Base-by-base conservation (phyloP, 2,888 invertebrate species). In the Uloborus plumipes region DNA sequence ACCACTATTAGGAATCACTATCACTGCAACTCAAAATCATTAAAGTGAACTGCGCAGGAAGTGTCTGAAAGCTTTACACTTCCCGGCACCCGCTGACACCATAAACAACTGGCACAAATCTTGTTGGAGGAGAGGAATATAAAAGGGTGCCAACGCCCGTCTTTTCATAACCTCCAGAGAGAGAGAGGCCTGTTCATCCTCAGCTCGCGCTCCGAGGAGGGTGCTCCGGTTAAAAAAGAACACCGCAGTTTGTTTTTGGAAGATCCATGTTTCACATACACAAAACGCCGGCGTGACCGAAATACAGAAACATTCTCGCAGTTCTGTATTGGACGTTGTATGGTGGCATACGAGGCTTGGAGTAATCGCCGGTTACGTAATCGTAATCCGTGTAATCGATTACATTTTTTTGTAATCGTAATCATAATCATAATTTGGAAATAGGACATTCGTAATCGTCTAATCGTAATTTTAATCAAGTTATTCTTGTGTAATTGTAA, bases 201-300 rank as follows among this genome's bases (percentile, higher is more conserved):
- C 75, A 61, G 75, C 69, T 50, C 51, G 64, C 64, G 39, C 14
- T 16, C 31, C n/a, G 55, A 51, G 61, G 59, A 50, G 22, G 58
- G 20, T n/a, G 31, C 11, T 39, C n/a, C 16, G n/a, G 9, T 16
- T n/a, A 53, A 18, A 50, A 66, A 50, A 22, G 20, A 20, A 18
- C 16, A 2, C 22, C 15, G 16, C 58, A 69, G 76, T 76, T 69
- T 76, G 76, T 76, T 67, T 76, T 76, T 67, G 61, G 67, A 76
- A 50, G 75, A 18, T n/a, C 51, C 64, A 61, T 64, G 50, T 20
- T 65, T 65, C 65, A 51, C 55, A 18, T 55, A 55, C 55, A 65
- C 74, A 55, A 55, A 6, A 18, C 55, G 55, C 39, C 39, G 11
- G 9, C 39, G 1, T 39, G 39, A 11, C 39, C 39, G 9, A 3